Conservation (phyloP, 2,797 vertebrate species). For the Anisognathus igniventris region DNA sequence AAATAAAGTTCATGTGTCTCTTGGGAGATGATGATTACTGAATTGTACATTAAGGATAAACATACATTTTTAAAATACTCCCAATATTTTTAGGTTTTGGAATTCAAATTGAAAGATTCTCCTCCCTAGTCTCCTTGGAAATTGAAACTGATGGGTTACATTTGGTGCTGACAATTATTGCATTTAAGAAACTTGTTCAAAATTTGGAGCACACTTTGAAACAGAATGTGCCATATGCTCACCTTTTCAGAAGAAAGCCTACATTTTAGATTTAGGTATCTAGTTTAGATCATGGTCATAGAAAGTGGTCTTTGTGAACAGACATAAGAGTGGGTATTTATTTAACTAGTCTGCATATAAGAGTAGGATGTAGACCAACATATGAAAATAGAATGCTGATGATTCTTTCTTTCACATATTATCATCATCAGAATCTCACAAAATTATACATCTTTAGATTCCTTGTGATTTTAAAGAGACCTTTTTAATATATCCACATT, state of each 20-base stretch:
- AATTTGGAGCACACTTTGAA: constrained; percentile 6
- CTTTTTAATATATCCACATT: not conserved
- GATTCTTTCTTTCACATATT: not conserved
- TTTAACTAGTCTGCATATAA: not conserved
- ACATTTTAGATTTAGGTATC: not conserved
- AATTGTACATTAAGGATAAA: not conserved
- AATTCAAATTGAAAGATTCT: not conserved
- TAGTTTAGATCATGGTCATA: not conserved
- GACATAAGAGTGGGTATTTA: not conserved
- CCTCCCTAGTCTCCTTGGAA: not conserved
- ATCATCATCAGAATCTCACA: not conserved
- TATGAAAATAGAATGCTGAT: not conserved
- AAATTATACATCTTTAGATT: not conserved
- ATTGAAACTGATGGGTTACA: not conserved
- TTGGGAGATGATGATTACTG: not conserved
- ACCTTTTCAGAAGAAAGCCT: constrained; percentile 3
- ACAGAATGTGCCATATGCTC: not conserved
- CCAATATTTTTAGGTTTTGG: not conserved
- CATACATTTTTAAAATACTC: not conserved
- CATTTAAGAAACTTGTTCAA: not conserved
- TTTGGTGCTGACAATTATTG: not conserved
- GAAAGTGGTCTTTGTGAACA: not conserved
- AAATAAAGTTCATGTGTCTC: not conserved
- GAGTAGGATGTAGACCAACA: not conserved
- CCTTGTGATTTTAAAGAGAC: not conserved